Evolutionary conservation across 2,113 vertebrate genomes (phyloP).

Genomic region (Hydrochoerus hydrochaeris): DNA sequence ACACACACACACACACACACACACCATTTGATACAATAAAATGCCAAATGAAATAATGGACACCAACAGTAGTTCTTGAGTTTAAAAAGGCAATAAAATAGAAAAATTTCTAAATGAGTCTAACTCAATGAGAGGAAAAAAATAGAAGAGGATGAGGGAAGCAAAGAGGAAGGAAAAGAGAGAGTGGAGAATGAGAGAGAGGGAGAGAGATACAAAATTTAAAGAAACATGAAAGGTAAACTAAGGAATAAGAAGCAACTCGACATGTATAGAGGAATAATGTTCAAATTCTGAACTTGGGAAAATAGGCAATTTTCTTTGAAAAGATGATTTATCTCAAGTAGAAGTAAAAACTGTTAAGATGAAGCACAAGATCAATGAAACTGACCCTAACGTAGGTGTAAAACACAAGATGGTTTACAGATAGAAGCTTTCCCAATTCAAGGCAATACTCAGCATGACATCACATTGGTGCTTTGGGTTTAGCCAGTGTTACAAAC

Average conservation of each 20-base stretch:
- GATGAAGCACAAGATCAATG: background rate
- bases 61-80: background rate
- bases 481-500: background rate
- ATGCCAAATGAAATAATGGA: background rate
- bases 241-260: background rate
- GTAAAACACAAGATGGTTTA: background rate
- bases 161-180: background rate
- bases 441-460: background rate
- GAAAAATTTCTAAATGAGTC: background rate
- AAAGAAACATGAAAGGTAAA: background rate
- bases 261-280: background rate
- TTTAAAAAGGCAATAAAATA: conserved; percentile 8
- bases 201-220: background rate
- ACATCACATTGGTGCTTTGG: background rate
- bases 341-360: background rate
- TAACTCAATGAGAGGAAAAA: background rate
- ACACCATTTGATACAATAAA: background rate
- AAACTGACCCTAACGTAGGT: background rate
- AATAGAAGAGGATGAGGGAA: background rate
- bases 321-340: conserved; percentile 25
- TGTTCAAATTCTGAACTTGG: background rate
- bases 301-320: background rate
- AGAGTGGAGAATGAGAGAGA: background rate
- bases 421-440: background rate
- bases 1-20: background rate